Evolutionary conservation across 2,113 vertebrate species (phyloP).

Genomic region (Campylomormyrus tamandua): DNA sequence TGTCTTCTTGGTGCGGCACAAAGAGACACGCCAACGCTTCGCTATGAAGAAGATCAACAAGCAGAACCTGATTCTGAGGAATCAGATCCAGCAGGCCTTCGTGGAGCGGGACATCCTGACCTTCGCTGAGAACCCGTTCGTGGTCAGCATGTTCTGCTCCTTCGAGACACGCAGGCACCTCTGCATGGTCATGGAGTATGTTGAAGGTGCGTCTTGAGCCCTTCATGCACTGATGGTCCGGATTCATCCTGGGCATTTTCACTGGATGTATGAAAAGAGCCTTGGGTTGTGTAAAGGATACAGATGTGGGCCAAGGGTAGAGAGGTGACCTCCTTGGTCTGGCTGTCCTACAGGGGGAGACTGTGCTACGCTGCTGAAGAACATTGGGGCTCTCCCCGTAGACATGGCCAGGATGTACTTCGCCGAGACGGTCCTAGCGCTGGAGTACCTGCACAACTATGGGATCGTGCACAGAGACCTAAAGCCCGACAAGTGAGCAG

Average conservation of each 20-base stretch:
- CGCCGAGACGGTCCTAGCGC: constrained; percentile 86
- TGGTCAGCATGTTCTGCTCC: constrained; percentile 98
- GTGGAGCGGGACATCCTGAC: constrained; percentile 95
- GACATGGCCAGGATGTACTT: constrained; percentile 97
- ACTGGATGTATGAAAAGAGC: neutral
- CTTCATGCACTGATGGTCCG: neutral
- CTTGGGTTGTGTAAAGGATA: neutral
- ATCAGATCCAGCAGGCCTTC: constrained; percentile 97
- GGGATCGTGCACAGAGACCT: constrained; percentile 97
- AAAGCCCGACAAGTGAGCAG: constrained; percentile 89
- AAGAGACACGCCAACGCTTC: constrained; percentile 86
- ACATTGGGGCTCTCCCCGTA: constrained; percentile 86
- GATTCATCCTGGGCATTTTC: neutral
- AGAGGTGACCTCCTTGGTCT: neutral
- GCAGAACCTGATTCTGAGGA: constrained; percentile 92
- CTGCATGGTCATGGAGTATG: constrained; percentile 99
- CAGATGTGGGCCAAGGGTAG: neutral
- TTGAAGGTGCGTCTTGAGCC: constrained; percentile 72
- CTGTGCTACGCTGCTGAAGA: constrained; percentile 92
- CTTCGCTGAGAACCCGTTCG: constrained; percentile 93
- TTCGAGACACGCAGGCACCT: constrained; percentile 92
- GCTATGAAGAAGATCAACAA: constrained; percentile 99
- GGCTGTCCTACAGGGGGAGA: constrained; percentile 73
- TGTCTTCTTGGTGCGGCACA: constrained; percentile 88
- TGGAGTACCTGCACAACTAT: constrained; percentile 95